Evolutionary conservation across 2,888 invertebrate genomes (phyloP).

Genomic region (Polydesmus complanatus): DNA sequence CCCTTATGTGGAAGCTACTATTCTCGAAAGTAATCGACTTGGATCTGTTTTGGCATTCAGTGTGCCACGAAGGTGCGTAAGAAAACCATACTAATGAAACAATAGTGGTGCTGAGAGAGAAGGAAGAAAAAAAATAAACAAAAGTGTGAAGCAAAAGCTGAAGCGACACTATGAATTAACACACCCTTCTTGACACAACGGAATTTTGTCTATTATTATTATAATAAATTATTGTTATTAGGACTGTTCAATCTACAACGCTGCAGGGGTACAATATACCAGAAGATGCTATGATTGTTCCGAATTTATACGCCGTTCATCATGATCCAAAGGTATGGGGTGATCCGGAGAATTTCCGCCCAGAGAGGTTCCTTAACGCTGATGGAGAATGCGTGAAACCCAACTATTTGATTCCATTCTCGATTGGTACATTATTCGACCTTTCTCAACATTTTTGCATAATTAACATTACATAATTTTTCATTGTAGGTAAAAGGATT

Average conservation of each 20-base stretch:
- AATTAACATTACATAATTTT: background rate
- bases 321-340: slow-evolving; percentile 1
- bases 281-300: background rate
- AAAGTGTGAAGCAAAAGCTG: too few species aligned
- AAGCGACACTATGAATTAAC: background rate
- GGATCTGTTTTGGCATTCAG: background rate
- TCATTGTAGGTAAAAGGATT: background rate
- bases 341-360: slow-evolving; percentile 3
- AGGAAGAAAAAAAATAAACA: too few species aligned
- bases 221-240: too few species aligned
- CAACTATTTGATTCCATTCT: background rate
- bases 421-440: background rate
- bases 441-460: too few species aligned
- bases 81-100: too few species aligned
- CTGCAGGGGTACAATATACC: background rate
- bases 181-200: too few species aligned
- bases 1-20: slow-evolving; percentile 1
- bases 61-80: too few species aligned
- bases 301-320: slow-evolving; percentile 1
- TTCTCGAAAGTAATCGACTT: background rate
- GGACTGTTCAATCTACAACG: too few species aligned
- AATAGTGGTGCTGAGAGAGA: too few species aligned
- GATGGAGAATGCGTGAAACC: background rate
- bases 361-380: background rate
- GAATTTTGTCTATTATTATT: too few species aligned